Conservation (phyloP, 2,113 vertebrate genomes). For the Varanus komodoensis region DNA sequence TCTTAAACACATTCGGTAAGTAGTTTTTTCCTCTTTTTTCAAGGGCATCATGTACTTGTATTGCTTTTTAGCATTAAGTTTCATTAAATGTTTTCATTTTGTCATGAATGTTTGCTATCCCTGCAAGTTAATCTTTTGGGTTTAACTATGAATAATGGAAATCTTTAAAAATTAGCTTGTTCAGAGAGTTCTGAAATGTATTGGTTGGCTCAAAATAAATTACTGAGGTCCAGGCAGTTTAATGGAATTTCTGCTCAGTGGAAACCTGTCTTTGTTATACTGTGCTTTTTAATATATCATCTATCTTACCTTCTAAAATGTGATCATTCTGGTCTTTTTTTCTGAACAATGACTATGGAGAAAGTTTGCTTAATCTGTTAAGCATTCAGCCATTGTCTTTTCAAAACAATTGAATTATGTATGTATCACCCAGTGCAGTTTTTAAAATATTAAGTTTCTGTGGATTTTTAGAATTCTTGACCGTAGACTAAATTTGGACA, state of each 20-base stretch:
- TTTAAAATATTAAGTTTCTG: background rate
- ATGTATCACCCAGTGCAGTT: background rate
- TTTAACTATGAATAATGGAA: constrained; percentile 2
- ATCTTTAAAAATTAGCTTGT: constrained; percentile 20
- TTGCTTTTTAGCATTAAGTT: background rate
- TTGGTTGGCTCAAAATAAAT: background rate
- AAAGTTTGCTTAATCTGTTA: background rate
- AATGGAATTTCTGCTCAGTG: constrained; percentile 1
- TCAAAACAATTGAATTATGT: background rate
- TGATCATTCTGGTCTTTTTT: background rate
- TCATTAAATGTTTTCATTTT: background rate
- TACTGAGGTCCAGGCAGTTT: background rate
- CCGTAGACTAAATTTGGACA: background rate
- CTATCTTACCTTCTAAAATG: background rate
- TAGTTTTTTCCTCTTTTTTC: background rate
- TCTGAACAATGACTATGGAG: background rate
- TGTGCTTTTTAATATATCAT: background rate
- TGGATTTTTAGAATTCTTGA: background rate
- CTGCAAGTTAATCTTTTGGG: background rate
- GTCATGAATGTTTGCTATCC: background rate
- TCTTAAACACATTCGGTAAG: constrained; percentile 84
- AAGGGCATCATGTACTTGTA: background rate
- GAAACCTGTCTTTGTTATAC: background rate
- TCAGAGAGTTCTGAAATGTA: background rate
- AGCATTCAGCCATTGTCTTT: background rate